Conservation (phyloP, 23 tunicate species). For the Corella eumyota region DNA sequence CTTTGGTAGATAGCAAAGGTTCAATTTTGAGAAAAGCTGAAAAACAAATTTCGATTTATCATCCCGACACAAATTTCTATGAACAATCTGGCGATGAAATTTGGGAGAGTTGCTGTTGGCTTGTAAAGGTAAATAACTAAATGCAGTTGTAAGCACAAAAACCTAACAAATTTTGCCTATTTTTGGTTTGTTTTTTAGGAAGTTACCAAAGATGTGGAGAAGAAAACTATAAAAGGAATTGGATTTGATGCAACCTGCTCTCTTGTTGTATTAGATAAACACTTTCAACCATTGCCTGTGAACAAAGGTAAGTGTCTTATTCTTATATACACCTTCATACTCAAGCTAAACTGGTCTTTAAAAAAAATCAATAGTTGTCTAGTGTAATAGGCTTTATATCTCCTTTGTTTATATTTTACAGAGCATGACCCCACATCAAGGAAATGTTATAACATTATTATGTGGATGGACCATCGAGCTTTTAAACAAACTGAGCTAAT, state of each 20-base stretch:
- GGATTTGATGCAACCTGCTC: conserved; percentile 98
- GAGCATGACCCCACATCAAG: neutral
- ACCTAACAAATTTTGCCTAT: no score
- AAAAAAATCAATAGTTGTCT: neutral
- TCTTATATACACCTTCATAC: no score
- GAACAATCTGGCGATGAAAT: conserved; percentile 77
- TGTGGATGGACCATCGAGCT: conserved; percentile 99
- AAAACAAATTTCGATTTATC: conserved; percentile 21
- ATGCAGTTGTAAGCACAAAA: no score
- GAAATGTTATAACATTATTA: conserved; percentile 33
- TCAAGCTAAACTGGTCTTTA: neutral
- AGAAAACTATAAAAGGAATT: conserved; percentile 43
- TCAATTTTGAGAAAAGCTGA: conserved; percentile 6
- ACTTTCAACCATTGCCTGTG: conserved; percentile 50
- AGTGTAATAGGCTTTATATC: neutral
- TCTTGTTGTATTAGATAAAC: conserved; percentile 60
- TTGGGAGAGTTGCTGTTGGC: conserved; percentile 48
- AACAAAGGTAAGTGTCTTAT: conserved; percentile 7
- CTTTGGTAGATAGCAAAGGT: conserved; percentile 48
- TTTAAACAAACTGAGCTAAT: conserved; percentile 52
- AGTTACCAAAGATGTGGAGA: conserved; percentile 17
- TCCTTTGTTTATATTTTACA: neutral
- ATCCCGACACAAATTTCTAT: conserved; percentile 34
- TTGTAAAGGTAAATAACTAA: conserved; percentile 31
- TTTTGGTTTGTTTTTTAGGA: no score